phyloP scores from a whole-genome alignment of 2,113 vertebrate species.

The Eulemur rufifrons region DNA sequence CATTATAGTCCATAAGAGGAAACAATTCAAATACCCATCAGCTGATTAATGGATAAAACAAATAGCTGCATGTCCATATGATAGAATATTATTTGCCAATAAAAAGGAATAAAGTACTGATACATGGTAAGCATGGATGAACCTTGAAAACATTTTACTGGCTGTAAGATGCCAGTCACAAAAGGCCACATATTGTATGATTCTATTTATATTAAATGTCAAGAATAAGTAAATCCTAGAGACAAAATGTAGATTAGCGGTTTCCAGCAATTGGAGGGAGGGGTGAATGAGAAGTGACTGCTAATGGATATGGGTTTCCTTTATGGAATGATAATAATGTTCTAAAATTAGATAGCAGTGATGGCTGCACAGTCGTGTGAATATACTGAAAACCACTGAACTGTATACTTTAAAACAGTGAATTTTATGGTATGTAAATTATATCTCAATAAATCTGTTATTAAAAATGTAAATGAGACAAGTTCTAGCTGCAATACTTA shows the following conservation, averaged over 20 bases:
- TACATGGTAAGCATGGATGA: not conserved
- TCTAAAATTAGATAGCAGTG: not conserved
- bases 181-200: not conserved
- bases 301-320: not conserved
- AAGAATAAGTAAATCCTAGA: not conserved
- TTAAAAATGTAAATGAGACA: conserved; percentile 31
- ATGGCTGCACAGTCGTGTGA: not conserved
- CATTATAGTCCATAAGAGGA: not conserved
- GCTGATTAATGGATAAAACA: not conserved
- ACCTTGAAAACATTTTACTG: not conserved
- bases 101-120: not conserved
- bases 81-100: not conserved
- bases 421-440: not conserved
- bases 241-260: not conserved
- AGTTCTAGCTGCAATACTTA: not conserved
- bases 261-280: not conserved
- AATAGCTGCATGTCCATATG: not conserved
- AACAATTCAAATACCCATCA: not conserved
- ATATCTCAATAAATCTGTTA: not conserved
- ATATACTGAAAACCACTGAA: not conserved
- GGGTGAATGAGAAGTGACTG: not conserved
- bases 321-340: not conserved
- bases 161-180: not conserved
- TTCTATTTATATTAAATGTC: not conserved
- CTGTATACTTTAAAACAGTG: not conserved